Percentiles rank a stretch among this genome's conserved stretches.
phyloP scores from a whole-genome alignment of 1,140 invertebrate species.

The Semibalanus balanoides region DNA sequence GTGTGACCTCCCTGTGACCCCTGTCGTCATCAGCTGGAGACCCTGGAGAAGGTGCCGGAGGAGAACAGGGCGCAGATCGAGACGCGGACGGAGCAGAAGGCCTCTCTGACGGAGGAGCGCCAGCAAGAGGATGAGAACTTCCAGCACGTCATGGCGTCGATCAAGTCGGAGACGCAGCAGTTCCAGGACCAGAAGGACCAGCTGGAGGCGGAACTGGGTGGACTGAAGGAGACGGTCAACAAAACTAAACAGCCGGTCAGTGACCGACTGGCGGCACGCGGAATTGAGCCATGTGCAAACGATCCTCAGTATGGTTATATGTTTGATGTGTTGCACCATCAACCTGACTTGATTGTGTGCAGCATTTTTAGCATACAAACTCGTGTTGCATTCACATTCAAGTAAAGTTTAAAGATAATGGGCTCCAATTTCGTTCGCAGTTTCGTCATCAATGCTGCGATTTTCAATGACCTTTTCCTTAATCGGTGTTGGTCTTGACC shows the following conservation, averaged over 20 bases:
- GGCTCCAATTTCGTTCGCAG: too few species aligned
- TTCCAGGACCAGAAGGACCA: conserved; percentile 34
- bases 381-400: too few species aligned
- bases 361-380: too few species aligned
- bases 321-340: too few species aligned
- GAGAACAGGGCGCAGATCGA: conserved; percentile 54
- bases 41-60: conserved; percentile 43
- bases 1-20: too few species aligned
- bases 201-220: conserved; percentile 24
- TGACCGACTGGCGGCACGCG: conserved; percentile 28
- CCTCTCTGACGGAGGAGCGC: conserved; percentile 31
- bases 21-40: conserved; percentile 28
- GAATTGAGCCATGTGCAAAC: too few species aligned
- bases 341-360: too few species aligned
- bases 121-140: conserved; percentile 39
- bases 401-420: too few species aligned
- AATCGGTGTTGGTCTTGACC: too few species aligned
- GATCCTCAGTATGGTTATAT: too few species aligned
- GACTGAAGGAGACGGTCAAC: conserved; percentile 46
- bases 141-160: conserved; percentile 24
- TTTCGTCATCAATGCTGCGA: too few species aligned
- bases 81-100: conserved; percentile 46
- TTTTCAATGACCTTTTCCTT: too few species aligned
- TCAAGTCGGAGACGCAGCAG: conserved; percentile 28
- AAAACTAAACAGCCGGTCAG: conserved; percentile 39